Conservation (phyloP, 1,140 invertebrate genomes). For the honey bee (Apis mellifera) region DNA sequence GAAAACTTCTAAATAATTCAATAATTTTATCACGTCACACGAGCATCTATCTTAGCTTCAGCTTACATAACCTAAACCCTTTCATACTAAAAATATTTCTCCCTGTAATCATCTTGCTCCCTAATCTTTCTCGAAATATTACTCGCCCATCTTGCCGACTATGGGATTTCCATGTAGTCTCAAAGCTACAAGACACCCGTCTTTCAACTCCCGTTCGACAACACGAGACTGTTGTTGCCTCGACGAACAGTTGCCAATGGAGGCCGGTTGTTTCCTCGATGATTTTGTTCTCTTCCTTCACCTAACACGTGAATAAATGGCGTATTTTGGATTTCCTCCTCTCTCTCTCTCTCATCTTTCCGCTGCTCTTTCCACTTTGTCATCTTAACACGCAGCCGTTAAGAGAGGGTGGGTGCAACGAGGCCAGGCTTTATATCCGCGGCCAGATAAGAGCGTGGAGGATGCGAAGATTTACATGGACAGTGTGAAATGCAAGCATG, state of each 20-base stretch:
- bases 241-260: background rate
- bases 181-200: constrained; percentile 8
- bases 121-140: no score
- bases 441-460: constrained; percentile 50
- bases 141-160: constrained; percentile 1
- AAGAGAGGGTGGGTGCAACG: constrained; percentile 1
- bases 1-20: no score
- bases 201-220: constrained; percentile 10
- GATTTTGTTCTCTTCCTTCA: constrained; percentile 41
- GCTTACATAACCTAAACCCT: no score
- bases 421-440: constrained; percentile 29
- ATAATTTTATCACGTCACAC: no score
- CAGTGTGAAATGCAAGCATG: constrained; percentile 47
- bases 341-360: background rate
- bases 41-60: no score
- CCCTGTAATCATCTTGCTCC: background rate
- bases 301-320: constrained; percentile 43
- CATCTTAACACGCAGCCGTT: constrained; percentile 30
- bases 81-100: background rate
- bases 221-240: constrained; percentile 8
- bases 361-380: background rate
- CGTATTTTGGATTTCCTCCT: constrained; percentile 34
- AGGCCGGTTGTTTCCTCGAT: constrained; percentile 12
- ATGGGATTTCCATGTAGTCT: constrained; percentile 61
- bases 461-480: constrained; percentile 52